Percentiles rank a stretch among this genome's conserved stretches.
Conservation (phyloP, 2,797 vertebrate genomes). For the Phalanger gymnotis region DNA sequence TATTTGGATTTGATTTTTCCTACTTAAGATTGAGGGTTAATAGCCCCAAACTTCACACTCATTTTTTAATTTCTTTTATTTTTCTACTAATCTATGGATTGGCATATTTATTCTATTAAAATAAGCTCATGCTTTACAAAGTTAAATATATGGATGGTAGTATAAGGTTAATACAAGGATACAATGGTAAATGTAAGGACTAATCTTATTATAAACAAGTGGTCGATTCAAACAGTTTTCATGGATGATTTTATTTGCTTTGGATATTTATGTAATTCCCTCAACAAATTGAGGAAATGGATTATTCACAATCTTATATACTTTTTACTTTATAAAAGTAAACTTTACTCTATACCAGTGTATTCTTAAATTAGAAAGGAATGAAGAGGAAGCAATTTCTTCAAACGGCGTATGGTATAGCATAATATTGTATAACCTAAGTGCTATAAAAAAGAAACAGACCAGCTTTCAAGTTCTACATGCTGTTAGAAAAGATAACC, state of each 20-base stretch:
- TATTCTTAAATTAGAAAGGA: neutral
- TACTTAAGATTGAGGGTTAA: slow-evolving; percentile 38
- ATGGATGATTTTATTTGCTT: slow-evolving; percentile 25
- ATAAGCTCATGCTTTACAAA: slow-evolving; percentile 60
- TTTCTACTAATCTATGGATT: slow-evolving; percentile 76
- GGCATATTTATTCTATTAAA: slow-evolving; percentile 72
- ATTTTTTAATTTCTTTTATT: slow-evolving; percentile 66
- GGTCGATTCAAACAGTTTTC: slow-evolving; percentile 71
- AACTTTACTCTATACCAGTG: slow-evolving; percentile 19
- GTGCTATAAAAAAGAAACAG: neutral
- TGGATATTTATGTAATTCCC: slow-evolving; percentile 24
- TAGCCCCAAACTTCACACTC: slow-evolving; percentile 50
- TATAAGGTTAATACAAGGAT: neutral
- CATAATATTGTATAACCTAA: slow-evolving; percentile 3
- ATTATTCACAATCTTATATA: slow-evolving; percentile 5
- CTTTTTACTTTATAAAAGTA: slow-evolving; percentile 51
- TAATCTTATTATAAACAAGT: slow-evolving; percentile 70
- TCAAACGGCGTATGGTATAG: slow-evolving; percentile 27
- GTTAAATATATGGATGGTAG: slow-evolving; percentile 37
- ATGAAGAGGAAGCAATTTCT: slow-evolving; percentile 40
- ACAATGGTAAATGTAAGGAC: slow-evolving; percentile 66
- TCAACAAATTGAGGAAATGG: slow-evolving; percentile 16
- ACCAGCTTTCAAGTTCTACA: slow-evolving; percentile 28
- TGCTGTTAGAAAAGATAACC: slow-evolving; percentile 46
- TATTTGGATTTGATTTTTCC: slow-evolving; percentile 26